Conservation (phyloP, 2,888 invertebrate genomes). For the Phalera bucephala region DNA sequence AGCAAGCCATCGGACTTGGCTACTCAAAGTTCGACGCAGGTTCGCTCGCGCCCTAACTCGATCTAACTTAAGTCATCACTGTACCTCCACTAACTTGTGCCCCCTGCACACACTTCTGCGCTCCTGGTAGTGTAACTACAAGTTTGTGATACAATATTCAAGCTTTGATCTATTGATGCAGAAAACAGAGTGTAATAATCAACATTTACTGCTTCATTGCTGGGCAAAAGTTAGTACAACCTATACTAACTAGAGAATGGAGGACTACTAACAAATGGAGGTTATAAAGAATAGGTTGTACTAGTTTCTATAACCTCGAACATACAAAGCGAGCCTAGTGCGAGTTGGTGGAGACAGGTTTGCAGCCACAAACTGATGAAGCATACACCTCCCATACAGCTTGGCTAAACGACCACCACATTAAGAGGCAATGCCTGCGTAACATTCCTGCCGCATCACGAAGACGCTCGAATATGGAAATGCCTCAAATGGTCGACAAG, state of each 20-base stretch:
- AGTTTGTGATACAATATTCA: slow-evolving; percentile 1
- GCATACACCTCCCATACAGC: no score
- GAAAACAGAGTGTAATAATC: no score
- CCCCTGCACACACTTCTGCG: slow-evolving; percentile 20
- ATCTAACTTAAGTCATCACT: slow-evolving; percentile 38
- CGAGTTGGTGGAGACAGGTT: no score
- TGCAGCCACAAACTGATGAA: no score
- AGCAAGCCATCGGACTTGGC: slow-evolving; percentile 19
- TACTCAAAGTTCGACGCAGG: slow-evolving; percentile 20
- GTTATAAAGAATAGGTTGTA: neutral
- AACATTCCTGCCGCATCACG: no score
- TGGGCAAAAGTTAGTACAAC: neutral
- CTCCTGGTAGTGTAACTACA: slow-evolving; percentile 3
- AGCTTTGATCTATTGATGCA: neutral
- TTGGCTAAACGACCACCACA: no score
- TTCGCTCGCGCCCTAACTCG: slow-evolving; percentile 27
- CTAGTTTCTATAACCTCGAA: no score
- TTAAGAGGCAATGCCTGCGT: no score
- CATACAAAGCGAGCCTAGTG: no score
- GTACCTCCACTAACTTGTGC: slow-evolving; percentile 24
- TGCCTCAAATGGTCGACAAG: no score
- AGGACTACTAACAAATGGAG: neutral
- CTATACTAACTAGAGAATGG: neutral
- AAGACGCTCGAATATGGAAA: no score
- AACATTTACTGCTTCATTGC: no score